A percentile compares a stretch with the other conserved stretches of the same genome.
Conservation (phyloP, 2,113 vertebrate genomes). For the Rhegmatorhina hoffmannsi region DNA sequence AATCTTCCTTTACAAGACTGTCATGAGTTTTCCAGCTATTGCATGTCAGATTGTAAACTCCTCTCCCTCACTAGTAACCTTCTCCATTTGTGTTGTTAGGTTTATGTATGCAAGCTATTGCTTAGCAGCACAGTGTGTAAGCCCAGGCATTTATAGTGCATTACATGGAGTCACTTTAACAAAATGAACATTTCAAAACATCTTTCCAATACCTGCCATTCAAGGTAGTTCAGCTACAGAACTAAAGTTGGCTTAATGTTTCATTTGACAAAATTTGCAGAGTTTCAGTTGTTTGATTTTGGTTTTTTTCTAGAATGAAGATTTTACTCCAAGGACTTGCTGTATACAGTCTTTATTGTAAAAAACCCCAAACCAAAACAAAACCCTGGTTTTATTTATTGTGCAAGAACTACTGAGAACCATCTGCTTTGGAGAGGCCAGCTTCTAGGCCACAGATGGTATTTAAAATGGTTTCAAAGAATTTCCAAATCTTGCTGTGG, state of each 20-base stretch:
- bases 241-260: neutral
- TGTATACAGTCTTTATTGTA: neutral
- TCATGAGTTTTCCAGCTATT: neutral
- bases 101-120: neutral
- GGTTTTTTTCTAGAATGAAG: neutral
- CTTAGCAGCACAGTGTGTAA: neutral
- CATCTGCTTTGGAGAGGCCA: neutral
- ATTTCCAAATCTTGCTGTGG: conserved; percentile 7
- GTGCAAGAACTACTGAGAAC: neutral
- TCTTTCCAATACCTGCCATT: neutral
- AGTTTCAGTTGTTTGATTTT: neutral
- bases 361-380: neutral
- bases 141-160: neutral
- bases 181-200: neutral
- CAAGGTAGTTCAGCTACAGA: neutral
- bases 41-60: neutral
- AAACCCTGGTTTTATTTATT: neutral
- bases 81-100: neutral
- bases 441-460: neutral
- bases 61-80: neutral
- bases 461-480: neutral
- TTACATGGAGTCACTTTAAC: neutral
- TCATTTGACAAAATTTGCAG: neutral
- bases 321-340: neutral
- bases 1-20: neutral